Percentiles rank a stretch among this genome's conserved stretches.
These are phyloP conservation scores for Rhagoletis zephyria DNA, from an alignment of 1,140 invertebrate genomes.

Conservation along the genomic window DNA sequence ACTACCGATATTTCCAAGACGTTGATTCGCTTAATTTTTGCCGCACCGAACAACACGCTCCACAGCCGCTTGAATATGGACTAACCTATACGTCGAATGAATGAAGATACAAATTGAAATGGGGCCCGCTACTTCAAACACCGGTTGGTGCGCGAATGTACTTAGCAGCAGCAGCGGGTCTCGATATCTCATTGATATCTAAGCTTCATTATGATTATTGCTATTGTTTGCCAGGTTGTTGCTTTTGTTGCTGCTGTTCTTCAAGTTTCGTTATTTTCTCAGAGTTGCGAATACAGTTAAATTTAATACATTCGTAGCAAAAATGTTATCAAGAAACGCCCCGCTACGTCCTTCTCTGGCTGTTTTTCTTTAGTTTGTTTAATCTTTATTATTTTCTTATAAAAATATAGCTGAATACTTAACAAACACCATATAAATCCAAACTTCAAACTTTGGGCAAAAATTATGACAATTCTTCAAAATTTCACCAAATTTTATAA, in stretches of 20 bases:
- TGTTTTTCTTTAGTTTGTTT: too few relatives aligned
- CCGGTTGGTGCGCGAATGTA: slow-evolving; percentile 13
- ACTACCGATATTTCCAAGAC: background rate
- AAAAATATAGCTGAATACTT: too few relatives aligned
- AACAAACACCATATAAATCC: too few relatives aligned
- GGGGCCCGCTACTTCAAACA: slow-evolving; percentile 18
- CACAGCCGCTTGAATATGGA: slow-evolving; percentile 3
- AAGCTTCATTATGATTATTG: slow-evolving; percentile 33
- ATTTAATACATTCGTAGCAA: too few relatives aligned
- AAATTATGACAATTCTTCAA: too few relatives aligned
- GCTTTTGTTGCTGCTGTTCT: background rate
- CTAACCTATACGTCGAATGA: background rate
- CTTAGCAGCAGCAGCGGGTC: background rate
- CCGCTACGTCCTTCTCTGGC: too few relatives aligned
- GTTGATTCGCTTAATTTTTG: background rate
- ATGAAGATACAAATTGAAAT: slow-evolving; percentile 35
- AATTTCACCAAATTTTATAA: too few relatives aligned
- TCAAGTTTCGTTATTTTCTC: background rate
- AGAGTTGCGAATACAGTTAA: too few relatives aligned
- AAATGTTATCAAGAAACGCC: too few relatives aligned
- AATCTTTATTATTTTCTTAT: too few relatives aligned
- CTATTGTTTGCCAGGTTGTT: background rate
- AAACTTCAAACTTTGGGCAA: too few relatives aligned
- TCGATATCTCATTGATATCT: slow-evolving; percentile 34
- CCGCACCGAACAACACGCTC: slow-evolving; percentile 37